phyloP scores from a whole-genome alignment of 2,797 vertebrate species.

The Spinibarbus caldwelli region DNA sequence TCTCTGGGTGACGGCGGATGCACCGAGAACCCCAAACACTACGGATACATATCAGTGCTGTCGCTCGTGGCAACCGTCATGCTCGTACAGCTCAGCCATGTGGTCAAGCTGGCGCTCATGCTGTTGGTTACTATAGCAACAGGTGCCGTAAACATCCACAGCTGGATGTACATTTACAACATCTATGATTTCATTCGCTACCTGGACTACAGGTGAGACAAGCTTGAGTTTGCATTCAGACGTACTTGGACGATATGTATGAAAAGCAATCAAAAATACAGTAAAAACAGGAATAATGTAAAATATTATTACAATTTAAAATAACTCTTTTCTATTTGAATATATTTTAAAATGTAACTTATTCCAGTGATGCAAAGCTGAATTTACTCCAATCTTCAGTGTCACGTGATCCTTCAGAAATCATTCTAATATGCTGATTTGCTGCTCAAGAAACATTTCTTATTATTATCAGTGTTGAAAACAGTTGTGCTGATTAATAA shows the following conservation, averaged over 20 bases:
- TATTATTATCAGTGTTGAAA: too few relatives aligned
- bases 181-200: conserved; percentile 83
- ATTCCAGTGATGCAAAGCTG: not conserved
- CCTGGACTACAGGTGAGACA: conserved; percentile 79
- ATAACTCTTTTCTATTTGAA: too few relatives aligned
- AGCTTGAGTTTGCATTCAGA: not conserved
- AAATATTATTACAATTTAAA: not conserved
- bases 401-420: not conserved
- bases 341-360: too few relatives aligned
- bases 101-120: conserved; percentile 95
- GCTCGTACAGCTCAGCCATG: conserved; percentile 95
- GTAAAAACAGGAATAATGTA: not conserved
- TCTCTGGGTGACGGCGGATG: conserved; percentile 73
- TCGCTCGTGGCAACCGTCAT: conserved; percentile 89
- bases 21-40: conserved; percentile 88
- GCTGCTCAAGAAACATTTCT: not conserved
- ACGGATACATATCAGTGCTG: conserved; percentile 88
- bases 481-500: too few relatives aligned
- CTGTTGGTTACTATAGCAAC: conserved; percentile 83
- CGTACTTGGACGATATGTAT: not conserved
- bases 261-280: not conserved
- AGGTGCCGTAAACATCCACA: conserved; percentile 87
- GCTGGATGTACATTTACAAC: conserved; percentile 89
- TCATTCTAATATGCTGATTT: not conserved
- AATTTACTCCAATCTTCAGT: not conserved